Evolutionary conservation across 2,113 vertebrate genomes (phyloP).

Genomic region (Taxidea taxus): DNA sequence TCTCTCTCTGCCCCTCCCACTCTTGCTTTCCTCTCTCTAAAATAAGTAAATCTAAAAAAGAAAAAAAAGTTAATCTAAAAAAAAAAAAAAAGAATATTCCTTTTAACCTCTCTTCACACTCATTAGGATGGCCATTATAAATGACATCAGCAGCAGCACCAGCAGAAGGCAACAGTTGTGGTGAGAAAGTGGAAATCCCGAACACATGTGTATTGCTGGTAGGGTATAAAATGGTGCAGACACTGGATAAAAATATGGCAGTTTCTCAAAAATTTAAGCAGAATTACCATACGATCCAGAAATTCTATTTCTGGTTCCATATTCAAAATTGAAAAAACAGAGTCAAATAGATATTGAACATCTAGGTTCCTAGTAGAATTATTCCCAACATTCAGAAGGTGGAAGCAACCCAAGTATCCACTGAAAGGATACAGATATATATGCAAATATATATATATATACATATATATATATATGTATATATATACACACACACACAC

Average conservation of each 20-base stretch:
- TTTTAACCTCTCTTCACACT: neutral
- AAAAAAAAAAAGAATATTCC: neutral
- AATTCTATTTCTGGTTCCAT: neutral
- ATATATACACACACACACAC: too few species aligned
- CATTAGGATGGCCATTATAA: neutral
- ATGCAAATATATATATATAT: neutral
- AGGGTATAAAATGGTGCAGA: neutral
- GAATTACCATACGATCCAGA: neutral
- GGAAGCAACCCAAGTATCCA: neutral
- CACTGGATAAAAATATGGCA: neutral
- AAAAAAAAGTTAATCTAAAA: neutral
- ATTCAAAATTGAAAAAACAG: neutral
- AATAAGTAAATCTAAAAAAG: neutral
- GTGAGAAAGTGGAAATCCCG: neutral
- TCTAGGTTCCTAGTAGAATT: neutral
- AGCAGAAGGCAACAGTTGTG: neutral
- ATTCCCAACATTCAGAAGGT: neutral
- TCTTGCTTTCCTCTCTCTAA: neutral
- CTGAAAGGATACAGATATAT: neutral
- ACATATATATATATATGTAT: neutral
- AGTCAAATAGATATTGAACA: neutral
- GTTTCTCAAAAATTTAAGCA: neutral
- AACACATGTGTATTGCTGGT: neutral
- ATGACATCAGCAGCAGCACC: neutral
- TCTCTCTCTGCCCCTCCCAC: neutral